phyloP scores from a whole-genome alignment of 2,797 vertebrate species.

The Sparus aurata region DNA sequence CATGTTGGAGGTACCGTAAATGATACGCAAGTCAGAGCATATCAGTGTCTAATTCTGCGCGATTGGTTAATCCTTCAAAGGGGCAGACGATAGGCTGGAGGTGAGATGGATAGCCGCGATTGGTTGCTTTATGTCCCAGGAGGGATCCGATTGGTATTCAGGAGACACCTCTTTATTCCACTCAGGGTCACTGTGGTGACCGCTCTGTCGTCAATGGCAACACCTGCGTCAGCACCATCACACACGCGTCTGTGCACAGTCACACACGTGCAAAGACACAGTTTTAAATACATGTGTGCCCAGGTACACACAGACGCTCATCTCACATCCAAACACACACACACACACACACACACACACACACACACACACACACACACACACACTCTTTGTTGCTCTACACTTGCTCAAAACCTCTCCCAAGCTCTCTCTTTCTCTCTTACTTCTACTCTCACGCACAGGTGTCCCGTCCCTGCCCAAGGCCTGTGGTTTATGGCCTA shows the following conservation, averaged over 20 bases:
- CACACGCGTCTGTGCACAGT: constrained; percentile 7
- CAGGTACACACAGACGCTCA: constrained; percentile 6
- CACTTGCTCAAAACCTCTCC: constrained; percentile 18
- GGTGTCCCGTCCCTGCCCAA: constrained; percentile 64
- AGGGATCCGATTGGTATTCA: constrained; percentile 78
- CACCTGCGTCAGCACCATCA: constrained; percentile 75
- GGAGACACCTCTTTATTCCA: constrained; percentile 59
- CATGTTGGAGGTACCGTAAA: constrained; percentile 15
- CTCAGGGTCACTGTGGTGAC: constrained; percentile 77
- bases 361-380: constrained; percentile 6
- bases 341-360: constrained; percentile 1
- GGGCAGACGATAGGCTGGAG: constrained; percentile 45
- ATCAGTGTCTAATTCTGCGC: constrained; percentile 39
- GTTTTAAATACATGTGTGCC: constrained; percentile 18
- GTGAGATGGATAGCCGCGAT: constrained; percentile 55
- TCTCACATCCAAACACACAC: not conserved
- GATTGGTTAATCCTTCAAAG: constrained; percentile 64
- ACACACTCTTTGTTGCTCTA: constrained; percentile 13
- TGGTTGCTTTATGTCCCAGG: constrained; percentile 61
- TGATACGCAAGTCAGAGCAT: constrained; percentile 40
- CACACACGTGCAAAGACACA: not conserved
- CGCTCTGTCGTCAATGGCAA: constrained; percentile 76
- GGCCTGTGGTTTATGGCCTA: constrained; percentile 74
- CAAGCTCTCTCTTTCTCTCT: constrained; percentile 8
- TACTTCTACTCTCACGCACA: constrained; percentile 26